Evolutionary conservation across 2,113 vertebrate species (phyloP), one percentile per base, ranked within the genome.

Genomic region (Prietella phreatophila): DNA sequence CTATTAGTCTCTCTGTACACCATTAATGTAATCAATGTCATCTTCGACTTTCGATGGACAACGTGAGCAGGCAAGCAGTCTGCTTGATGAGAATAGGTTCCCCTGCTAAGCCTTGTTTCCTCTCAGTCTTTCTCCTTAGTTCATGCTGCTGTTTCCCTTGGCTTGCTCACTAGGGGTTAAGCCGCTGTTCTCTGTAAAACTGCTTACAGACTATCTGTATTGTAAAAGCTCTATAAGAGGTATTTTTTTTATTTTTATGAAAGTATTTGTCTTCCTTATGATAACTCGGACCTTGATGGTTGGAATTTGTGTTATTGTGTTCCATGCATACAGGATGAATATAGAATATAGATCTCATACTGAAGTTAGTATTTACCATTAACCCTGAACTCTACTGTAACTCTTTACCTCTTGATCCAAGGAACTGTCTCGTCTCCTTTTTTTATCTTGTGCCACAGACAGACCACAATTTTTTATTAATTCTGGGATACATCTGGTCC

Each of bases 41-140:
- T 36, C 50, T 56, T 56, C 50, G n/a, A 55, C 50, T 80, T 56
- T 20, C n/a, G 47, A 55, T 56, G 27, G 50, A 55, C 27, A 56
- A 15, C n/a, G 17, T 9, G 50, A 80, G 33, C 5, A 27, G 27
- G 42, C 11, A 27, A 14, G 73, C 73, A 30, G 50, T 25, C 50
- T 80, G 78, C 50, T 55, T 50, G 50, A 80, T 55, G 7, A 80
- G 78, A 55, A 30, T 3, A n/a, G 14, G 27, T 30, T 8, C n/a
- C n/a, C 78, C 78, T 80, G 50, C 78, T 80, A 55, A 10, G 78
- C 56, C 50, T 80, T 17, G n/a, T 80, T 80, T 80, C 15, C 78
- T 20, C 78, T 56, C n/a, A 55, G 11, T 19, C 50, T 56, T 19
- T 10, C 14, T 55, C 50, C 25, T 47, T 80, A 20, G 14, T 55